A percentile compares a stretch with the other conserved stretches of the same genome.
phyloP scores from a whole-genome alignment of 2,113 vertebrate genomes.

The Numenius arquata region DNA sequence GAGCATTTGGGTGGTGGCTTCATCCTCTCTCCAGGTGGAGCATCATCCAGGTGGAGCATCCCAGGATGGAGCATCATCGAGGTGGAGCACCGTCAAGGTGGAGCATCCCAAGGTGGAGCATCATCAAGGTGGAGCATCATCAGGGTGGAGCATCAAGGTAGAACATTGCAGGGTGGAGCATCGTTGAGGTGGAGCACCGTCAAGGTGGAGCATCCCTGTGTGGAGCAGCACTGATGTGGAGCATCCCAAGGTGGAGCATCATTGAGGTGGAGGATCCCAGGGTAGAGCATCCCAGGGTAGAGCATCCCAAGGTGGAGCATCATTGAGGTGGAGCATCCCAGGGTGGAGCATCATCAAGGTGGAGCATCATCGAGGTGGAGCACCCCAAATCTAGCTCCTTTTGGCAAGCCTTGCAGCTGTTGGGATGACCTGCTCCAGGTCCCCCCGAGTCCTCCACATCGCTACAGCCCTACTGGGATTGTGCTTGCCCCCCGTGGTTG shows the following conservation, averaged over 20 bases:
- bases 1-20: not conserved
- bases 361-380: not conserved
- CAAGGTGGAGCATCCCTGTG: too few species aligned
- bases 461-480: rapidly evolving
- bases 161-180: not conserved
- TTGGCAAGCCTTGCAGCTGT: rapidly evolving
- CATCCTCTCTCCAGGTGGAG: not conserved
- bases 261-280: not conserved
- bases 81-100: not conserved
- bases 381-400: not conserved
- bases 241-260: too few species aligned
- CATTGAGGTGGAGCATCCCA: not conserved
- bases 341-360: not conserved
- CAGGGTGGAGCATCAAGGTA: not conserved
- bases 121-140: too few species aligned
- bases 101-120: not conserved
- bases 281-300: too few species aligned
- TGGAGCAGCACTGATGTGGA: not conserved
- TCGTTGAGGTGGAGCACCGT: too few species aligned
- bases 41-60: not conserved
- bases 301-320: not conserved
- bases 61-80: not conserved
- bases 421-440: not conserved
- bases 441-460: too few species aligned
- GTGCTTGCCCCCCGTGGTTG: rapidly evolving